Conservation (phyloP, 1,140 invertebrate genomes). For the Kradibia gibbosae region DNA sequence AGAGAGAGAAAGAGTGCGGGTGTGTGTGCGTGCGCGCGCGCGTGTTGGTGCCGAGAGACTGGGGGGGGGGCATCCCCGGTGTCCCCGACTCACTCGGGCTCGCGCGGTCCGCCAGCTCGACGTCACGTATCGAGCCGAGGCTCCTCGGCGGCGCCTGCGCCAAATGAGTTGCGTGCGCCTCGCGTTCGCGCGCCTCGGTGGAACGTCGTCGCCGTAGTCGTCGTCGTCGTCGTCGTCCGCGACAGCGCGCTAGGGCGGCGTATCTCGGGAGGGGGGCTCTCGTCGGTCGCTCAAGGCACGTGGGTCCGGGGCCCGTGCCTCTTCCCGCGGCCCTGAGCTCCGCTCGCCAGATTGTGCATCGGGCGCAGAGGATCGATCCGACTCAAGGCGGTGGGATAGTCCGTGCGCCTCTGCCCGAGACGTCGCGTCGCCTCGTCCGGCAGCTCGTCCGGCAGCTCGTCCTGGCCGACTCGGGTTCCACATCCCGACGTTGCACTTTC, state of each 20-base stretch:
- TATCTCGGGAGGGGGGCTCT: background rate
- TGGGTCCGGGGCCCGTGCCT: background rate
- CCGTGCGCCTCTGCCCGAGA: no score
- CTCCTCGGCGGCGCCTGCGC: conserved; percentile 30
- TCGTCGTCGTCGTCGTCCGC: background rate
- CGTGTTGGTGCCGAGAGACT: background rate
- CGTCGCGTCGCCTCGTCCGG: background rate
- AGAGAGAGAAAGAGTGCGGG: conserved; percentile 1
- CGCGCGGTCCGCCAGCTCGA: background rate
- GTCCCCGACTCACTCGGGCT: background rate
- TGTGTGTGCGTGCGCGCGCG: background rate
- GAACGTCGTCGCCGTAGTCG: background rate
- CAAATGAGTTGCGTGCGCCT: background rate
- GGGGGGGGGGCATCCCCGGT: background rate
- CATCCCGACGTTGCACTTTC: background rate
- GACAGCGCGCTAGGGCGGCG: no score
- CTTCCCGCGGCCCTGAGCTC: background rate
- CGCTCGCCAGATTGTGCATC: background rate
- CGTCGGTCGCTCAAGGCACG: background rate
- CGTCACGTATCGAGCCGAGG: conserved; percentile 24
- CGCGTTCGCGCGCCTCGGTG: conserved; percentile 11
- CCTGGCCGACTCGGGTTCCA: no score
- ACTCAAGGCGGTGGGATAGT: background rate
- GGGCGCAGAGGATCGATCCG: background rate
- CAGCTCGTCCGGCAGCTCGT: no score